Conservation (phyloP, 2,797 vertebrate species). For the Poeciliopsis paucimaculata region DNA sequence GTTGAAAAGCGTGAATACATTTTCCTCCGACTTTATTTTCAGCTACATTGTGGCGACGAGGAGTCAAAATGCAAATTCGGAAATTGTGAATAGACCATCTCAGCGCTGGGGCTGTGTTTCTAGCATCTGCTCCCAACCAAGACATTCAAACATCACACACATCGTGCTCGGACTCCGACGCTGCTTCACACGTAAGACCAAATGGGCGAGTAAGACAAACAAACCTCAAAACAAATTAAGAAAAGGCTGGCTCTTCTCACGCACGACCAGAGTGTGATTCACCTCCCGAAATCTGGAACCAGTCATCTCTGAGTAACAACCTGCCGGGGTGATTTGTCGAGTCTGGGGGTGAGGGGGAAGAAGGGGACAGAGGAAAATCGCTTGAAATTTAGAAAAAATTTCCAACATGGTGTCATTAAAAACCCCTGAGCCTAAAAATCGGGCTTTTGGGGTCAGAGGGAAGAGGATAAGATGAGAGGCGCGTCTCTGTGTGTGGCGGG, state of each 20-base stretch:
- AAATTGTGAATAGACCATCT: neutral
- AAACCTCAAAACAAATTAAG: slow-evolving; percentile 65
- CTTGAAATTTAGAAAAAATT: slow-evolving; percentile 51
- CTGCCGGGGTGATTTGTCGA: slow-evolving; percentile 40
- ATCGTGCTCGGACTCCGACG: slow-evolving; percentile 57
- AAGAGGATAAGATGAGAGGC: neutral
- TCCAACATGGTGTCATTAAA: slow-evolving; percentile 62
- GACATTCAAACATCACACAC: slow-evolving; percentile 48
- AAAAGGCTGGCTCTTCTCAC: slow-evolving; percentile 74
- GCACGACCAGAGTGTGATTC: slow-evolving; percentile 70
- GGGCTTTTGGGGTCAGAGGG: slow-evolving; percentile 44
- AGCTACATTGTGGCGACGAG: neutral
- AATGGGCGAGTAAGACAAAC: slow-evolving; percentile 76
- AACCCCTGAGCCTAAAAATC: slow-evolving; percentile 12
- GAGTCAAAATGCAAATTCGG: neutral
- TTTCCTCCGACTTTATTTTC: neutral
- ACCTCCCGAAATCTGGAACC: slow-evolving; percentile 72
- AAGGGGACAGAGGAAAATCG: slow-evolving; percentile 27
- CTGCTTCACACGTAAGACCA: slow-evolving; percentile 59
- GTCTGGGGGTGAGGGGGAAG: slow-evolving; percentile 36
- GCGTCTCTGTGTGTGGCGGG: slow-evolving; percentile 21
- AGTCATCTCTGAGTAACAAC: slow-evolving; percentile 66
- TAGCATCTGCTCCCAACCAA: slow-evolving; percentile 32
- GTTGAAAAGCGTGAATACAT: neutral
- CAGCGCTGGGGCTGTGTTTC: slow-evolving; percentile 22